Base-by-base conservation (phyloP, 1,140 invertebrate species). In the Pararge aegeria region DNA sequence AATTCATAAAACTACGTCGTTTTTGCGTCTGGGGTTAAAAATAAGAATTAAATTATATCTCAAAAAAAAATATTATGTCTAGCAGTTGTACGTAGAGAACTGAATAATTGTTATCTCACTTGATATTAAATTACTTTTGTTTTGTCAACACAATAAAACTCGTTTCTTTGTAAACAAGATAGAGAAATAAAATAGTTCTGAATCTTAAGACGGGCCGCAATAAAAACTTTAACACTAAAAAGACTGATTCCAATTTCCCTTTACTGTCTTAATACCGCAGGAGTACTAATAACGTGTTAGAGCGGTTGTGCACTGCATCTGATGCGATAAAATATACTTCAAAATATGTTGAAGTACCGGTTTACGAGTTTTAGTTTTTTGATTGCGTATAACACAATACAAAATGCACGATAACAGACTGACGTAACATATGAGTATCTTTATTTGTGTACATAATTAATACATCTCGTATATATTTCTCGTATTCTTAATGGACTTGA, bases 191-290 rank as follows among this genome's bases (percentile, higher is more conserved):
- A 42, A 42, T 42, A 42, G 13, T 16, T 42, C 16, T 16, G 2
- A 46, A 20, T 16, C 18, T 9, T 46, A 46, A 46, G 16, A 20
- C 16, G 20, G 15, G 18, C 19, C 15, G 42, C 12, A 46, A 12
- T 46, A 46, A 20, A 46, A 46, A 46, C 42, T 46, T 16, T 42
- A 46, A 10, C 15, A 20, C 19, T n/a, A 19, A 46, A 44, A 40
- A 18, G 2, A 15, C 13, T 15, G 16, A 40, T 40, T 40, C 38
- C 5, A 10, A 10, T 40, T 40, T 40, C 13, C 13, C 16, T 5
- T 40, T 16, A 40, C 38, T 46, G 42, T 20, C 42, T 46, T 46
- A 19, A 46, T 46, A 20, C 5, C 16, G 20, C 42, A 20, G 42
- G 13, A 46, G 42, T 46, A 20, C 10, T 46, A 46, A 46, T 46